Evolutionary conservation across 2,113 vertebrate genomes (phyloP).

Genomic region (Cyphomyrus plagiostoma): DNA sequence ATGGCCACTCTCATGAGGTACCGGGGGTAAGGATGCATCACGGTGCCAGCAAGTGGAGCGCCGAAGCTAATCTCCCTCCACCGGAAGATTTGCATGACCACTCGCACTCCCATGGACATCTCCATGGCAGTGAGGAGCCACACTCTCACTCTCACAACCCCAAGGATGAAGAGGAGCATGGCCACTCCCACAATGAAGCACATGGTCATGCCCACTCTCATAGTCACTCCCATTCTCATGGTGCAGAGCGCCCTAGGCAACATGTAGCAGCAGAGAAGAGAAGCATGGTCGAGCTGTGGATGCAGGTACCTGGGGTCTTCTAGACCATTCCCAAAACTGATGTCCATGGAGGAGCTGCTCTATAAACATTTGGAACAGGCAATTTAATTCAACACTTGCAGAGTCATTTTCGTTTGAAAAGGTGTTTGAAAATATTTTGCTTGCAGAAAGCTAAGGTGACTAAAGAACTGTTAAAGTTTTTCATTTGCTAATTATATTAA

Average conservation of each 20-base stretch:
- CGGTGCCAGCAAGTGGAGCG: slow-evolving; percentile 68
- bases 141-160: not conserved
- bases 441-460: not conserved
- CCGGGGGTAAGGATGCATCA: slow-evolving; percentile 58
- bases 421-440: not conserved
- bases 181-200: slow-evolving; percentile 11
- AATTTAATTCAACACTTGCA: too few species aligned
- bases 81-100: slow-evolving; percentile 48
- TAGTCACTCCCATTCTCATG: slow-evolving; percentile 41
- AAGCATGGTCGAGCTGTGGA: slow-evolving; percentile 72
- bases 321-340: not conserved
- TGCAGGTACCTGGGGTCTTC: slow-evolving; percentile 59
- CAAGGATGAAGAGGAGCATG: not conserved
- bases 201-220: slow-evolving; percentile 34
- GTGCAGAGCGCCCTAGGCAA: slow-evolving; percentile 38
- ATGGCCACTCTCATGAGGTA: slow-evolving; percentile 45
- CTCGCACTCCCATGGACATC: slow-evolving; percentile 38
- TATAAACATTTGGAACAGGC: not conserved
- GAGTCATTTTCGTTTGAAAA: not conserved
- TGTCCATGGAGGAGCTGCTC: not conserved
- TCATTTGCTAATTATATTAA: not conserved
- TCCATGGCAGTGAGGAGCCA: not conserved
- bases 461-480: not conserved
- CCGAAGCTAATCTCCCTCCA: slow-evolving; percentile 54
- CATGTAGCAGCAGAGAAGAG: slow-evolving; percentile 46